phyloP scores from a whole-genome alignment of 2,888 invertebrate genomes.

The Cheilosia grossa region DNA sequence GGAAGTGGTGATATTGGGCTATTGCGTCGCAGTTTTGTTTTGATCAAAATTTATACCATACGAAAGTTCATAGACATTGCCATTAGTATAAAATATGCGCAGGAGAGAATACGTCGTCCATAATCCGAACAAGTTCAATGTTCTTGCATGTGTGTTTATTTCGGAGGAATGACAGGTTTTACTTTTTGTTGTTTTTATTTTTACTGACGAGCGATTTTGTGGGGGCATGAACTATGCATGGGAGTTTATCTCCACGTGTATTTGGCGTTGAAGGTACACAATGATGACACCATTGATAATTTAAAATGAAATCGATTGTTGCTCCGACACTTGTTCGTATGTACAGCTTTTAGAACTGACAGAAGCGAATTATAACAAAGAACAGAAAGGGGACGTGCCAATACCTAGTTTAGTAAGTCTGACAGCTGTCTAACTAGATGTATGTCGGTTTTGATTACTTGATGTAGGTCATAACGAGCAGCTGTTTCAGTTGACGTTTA shows the following conservation, averaged over 20 bases:
- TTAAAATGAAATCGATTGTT: background rate
- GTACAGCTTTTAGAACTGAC: too few relatives aligned
- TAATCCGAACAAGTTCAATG: constrained; percentile 48
- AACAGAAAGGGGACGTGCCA: too few relatives aligned
- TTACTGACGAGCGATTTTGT: background rate
- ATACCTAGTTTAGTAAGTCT: too few relatives aligned
- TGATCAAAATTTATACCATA: constrained; percentile 19
- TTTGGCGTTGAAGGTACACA: background rate
- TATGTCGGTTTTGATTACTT: too few relatives aligned
- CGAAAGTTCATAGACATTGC: constrained; percentile 51
- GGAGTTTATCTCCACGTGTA: constrained; percentile 11
- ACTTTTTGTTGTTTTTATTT: background rate
- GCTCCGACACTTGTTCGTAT: background rate
- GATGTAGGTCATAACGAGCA: too few relatives aligned
- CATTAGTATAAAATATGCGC: constrained; percentile 7
- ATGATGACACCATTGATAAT: background rate
- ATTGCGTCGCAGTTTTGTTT: constrained; percentile 55
- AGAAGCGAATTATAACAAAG: too few relatives aligned
- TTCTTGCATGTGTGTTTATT: constrained; percentile 45
- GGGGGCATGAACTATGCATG: constrained; percentile 17
- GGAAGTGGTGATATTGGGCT: constrained; percentile 11
- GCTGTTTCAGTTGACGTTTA: too few relatives aligned
- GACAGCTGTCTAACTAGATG: too few relatives aligned
- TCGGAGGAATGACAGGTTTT: constrained; percentile 22
- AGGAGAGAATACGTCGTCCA: constrained; percentile 2